Base-by-base conservation (phyloP, 23 tunicate species). In the Ascidia mentula region DNA sequence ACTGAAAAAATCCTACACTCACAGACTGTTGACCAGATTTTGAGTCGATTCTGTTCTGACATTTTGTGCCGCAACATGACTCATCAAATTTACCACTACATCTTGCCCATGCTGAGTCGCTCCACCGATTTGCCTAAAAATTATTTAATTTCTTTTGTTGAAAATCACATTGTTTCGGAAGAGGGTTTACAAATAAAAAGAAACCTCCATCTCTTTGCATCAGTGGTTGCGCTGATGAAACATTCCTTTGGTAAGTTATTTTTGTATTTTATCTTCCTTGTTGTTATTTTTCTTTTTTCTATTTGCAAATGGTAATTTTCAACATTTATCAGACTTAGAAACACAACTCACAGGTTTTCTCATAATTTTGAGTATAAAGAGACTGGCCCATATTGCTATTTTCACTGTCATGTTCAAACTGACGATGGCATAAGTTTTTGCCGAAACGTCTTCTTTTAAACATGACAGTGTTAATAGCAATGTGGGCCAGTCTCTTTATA, bases 91-190 rank as follows among this genome's bases (percentile, higher is more conserved):
- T 60, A 85, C 34, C 40, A 77, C 46, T 85, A 35, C 40, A 45
- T 85, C 31, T 36, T 85, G 34, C 89, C 89, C 53, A 61, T 60
- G 31, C 72, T 85, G 53, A 46, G 72, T 60, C 34, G 34, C 33
- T 36, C 31, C 72, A 17, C n/a, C 0, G 60, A 39, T 30, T 83
- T 83, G 34, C 87, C 81, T 1, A n/a, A 26, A 3, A 7, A 31
- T 36, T 7, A 35, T 3, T 32, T 74, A 32, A 28, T 77, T 1
- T 35, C 34, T 24, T 33, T 31, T 77, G 31, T 77, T 12, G 81
- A 77, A 45, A 42, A 37, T 22, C 45, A 31, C 5, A 46, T 77
- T 18, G 12, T 12, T 18, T 18, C 30, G 12, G 28, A 38, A 13
- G 22, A 13, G 34, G 22, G 12, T 28, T 22, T 20, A 1, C 22